Evolutionary conservation across 37 sponge, comb jelly and placozoan species (phyloP).

Genomic region (Bolinopsis microptera): DNA sequence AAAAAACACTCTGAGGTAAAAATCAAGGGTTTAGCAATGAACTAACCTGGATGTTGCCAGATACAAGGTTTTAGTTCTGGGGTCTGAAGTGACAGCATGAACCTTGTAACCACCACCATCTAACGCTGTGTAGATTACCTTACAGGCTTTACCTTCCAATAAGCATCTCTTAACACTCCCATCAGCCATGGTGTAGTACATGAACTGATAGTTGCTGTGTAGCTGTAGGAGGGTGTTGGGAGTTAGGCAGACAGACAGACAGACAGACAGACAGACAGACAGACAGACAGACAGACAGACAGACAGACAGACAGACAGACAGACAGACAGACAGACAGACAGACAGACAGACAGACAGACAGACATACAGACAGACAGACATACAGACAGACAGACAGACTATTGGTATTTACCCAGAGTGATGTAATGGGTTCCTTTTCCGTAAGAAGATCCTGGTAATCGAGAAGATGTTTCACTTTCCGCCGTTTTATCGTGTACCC

Average conservation of each 20-base stretch:
- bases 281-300: background rate
- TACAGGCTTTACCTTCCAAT: background rate
- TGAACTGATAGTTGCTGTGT: background rate
- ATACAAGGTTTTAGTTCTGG: background rate
- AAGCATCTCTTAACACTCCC: background rate
- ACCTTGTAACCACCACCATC: background rate
- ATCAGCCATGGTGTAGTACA: background rate
- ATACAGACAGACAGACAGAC: background rate
- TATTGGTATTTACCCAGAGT: background rate
- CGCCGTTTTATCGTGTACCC: background rate
- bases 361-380: background rate
- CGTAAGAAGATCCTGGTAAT: no score
- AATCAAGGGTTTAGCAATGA: no score
- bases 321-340: background rate
- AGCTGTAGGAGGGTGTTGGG: background rate
- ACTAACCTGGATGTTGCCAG: background rate
- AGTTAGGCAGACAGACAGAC: background rate
- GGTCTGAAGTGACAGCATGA: constrained; percentile 1
- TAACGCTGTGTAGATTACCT: background rate
- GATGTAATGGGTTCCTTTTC: background rate
- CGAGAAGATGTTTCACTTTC: no score
- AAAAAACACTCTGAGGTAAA: no score
- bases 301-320: background rate
- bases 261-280: background rate
- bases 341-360: background rate